Evolutionary conservation across 2,113 vertebrate genomes (phyloP).

Genomic region (Pao palembangensis): DNA sequence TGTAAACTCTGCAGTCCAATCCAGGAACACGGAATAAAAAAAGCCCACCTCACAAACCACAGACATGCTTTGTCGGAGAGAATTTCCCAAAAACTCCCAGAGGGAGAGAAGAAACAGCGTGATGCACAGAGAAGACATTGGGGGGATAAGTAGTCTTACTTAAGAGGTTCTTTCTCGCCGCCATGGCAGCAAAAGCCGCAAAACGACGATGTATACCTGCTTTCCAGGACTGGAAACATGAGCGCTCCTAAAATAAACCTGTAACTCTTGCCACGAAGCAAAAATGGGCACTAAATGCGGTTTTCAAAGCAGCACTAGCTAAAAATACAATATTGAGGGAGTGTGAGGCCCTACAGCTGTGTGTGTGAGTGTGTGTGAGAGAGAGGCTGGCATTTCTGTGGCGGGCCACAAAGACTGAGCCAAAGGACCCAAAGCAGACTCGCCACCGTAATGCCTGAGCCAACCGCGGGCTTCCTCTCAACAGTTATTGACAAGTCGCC

Average conservation of each 20-base stretch:
- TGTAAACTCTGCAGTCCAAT: slow-evolving; percentile 26
- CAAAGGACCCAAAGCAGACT: slow-evolving; percentile 57
- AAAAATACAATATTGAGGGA: slow-evolving; percentile 73
- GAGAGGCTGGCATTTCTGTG: slow-evolving; percentile 58
- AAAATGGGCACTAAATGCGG: slow-evolving; percentile 58
- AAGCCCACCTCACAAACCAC: slow-evolving; percentile 52
- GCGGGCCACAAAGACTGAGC: slow-evolving; percentile 50
- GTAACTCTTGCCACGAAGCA: slow-evolving; percentile 64
- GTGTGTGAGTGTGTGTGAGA: slow-evolving; percentile 8
- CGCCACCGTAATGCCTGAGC: slow-evolving; percentile 70
- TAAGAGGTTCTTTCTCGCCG: slow-evolving; percentile 23
- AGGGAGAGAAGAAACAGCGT: slow-evolving; percentile 6
- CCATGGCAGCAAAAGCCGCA: slow-evolving; percentile 48
- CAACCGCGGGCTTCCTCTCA: slow-evolving; percentile 71
- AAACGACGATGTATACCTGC: slow-evolving; percentile 57
- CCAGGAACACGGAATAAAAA: slow-evolving; percentile 42
- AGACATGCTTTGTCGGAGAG: slow-evolving; percentile 25
- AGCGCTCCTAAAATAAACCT: slow-evolving; percentile 71
- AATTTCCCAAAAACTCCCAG: slow-evolving; percentile 46
- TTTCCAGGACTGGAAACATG: slow-evolving; percentile 59
- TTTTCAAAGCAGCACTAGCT: slow-evolving; percentile 71
- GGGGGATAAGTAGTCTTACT: slow-evolving; percentile 1
- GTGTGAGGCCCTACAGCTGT: slow-evolving; percentile 59
- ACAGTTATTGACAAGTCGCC: slow-evolving; percentile 65
- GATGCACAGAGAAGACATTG: slow-evolving; percentile 24